phyloP scores from a whole-genome alignment of 2,797 vertebrate genomes.

The Avahi laniger region DNA sequence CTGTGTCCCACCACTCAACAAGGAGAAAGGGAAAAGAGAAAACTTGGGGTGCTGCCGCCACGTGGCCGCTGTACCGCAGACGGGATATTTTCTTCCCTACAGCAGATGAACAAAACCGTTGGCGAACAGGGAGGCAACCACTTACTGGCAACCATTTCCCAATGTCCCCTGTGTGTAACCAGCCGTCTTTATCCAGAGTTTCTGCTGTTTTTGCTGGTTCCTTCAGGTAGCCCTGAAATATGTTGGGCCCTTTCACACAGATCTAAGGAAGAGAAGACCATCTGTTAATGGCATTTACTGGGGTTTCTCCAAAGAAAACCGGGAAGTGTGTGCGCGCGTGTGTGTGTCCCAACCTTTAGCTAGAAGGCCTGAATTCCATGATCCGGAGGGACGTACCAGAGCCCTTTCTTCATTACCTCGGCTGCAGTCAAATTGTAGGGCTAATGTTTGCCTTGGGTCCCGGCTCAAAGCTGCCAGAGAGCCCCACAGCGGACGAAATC shows the following conservation, averaged over 20 bases:
- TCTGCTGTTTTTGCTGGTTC: slow-evolving; percentile 94
- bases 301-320: neutral
- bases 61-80: too few relatives aligned
- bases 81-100: rapidly evolving
- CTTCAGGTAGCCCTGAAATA: slow-evolving; percentile 95
- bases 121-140: neutral
- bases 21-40: neutral
- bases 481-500: neutral
- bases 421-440: neutral
- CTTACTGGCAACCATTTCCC: slow-evolving; percentile 98
- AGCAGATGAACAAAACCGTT: neutral
- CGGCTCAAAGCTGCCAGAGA: neutral
- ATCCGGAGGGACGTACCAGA: neutral
- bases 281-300: neutral
- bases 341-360: neutral
- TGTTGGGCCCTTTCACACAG: slow-evolving; percentile 95
- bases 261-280: slow-evolving; percentile 85
- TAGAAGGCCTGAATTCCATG: neutral
- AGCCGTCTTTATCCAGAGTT: slow-evolving; percentile 93
- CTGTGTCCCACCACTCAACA: rapidly evolving
- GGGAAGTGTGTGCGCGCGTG: rapidly evolving
- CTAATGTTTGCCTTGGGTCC: neutral
- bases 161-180: slow-evolving; percentile 98
- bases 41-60: neutral
- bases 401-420: neutral